Evolutionary conservation across 1,140 invertebrate genomes (phyloP).

Genomic region (Drosophila kepulauana): DNA sequence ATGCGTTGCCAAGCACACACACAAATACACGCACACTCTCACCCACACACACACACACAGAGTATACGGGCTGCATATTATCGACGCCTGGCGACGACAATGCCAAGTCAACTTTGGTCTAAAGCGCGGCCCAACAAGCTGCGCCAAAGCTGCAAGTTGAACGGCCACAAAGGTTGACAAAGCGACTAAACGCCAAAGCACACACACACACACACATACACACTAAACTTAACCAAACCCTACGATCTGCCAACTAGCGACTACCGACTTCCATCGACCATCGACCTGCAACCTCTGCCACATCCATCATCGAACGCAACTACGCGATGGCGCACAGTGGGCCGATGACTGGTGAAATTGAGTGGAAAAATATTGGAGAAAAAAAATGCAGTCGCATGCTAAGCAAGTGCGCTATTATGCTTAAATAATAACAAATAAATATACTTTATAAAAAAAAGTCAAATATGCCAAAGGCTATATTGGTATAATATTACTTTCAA

Average conservation of each 20-base stretch:
- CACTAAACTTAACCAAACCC: background rate
- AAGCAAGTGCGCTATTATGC: too few species aligned
- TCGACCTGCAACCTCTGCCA: background rate
- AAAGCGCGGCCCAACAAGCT: conserved; percentile 35
- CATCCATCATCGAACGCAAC: background rate
- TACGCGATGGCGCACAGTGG: too few species aligned
- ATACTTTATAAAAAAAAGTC: too few species aligned
- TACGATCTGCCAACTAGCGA: background rate
- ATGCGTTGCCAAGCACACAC: conserved; percentile 32
- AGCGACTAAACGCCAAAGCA: conserved; percentile 28
- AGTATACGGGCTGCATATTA: conserved; percentile 11
- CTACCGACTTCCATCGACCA: background rate
- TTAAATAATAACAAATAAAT: too few species aligned
- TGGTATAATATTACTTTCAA: too few species aligned
- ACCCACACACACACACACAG: background rate
- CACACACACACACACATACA: conserved; percentile 1
- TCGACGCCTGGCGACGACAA: conserved; percentile 41
- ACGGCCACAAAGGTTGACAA: conserved; percentile 36
- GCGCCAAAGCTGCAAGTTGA: conserved; percentile 26
- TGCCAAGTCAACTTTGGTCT: conserved; percentile 44
- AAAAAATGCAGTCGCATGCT: too few species aligned
- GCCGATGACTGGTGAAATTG: too few species aligned
- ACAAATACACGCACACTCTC: background rate
- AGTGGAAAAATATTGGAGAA: too few species aligned
- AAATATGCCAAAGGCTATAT: too few species aligned